Evolutionary conservation across 2,888 invertebrate species (phyloP), one percentile per base, ranked within the genome.

Genomic region (Alsophila aescularia): DNA sequence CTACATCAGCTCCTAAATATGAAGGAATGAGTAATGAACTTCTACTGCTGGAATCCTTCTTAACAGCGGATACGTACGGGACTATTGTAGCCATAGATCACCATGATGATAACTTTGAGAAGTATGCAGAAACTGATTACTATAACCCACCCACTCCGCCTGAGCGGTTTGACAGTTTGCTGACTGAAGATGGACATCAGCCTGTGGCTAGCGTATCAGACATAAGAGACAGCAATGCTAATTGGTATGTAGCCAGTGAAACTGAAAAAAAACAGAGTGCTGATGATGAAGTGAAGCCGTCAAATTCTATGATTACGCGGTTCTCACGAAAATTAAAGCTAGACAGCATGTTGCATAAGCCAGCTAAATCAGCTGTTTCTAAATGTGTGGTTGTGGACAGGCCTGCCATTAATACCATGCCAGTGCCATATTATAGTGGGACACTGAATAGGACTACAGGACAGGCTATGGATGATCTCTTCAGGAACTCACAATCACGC

Each of bases 401-500:
- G 58, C 94, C 95, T 0, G 77, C 87, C 27, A 75, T 93, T 16
- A 90, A 90, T 13, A 81, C 78, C 40, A 78, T 88, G 51, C 83
- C 90, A 2, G 86, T 81, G 2, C 73, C 92, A 5, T 93, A 92
- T 59, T 94, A 93, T 65, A 92, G 93, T 67, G 95, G 95, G 0
- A 89, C 92, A 66, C 78, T 95, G 58, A 94, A 93, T 54, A 92
- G 93, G 69, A 87, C 93, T 32, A 90, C 92, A 3, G 89, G 90
- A 6, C 54, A 54, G 1, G 94, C 94, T 7, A 93, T 94, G 0
- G 95, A 95, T 66, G 95, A 95, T 62, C 87, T 95, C 51, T 93
- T 96, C 45, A 96, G 96, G 60, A 96, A 96, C 76, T 93, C 95
- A 72, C 95, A 95, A 60, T 93, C 93, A n/a, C 92, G 95, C 35